These are phyloP conservation scores for Apteryx owenii DNA, from an alignment of 2,113 vertebrate genomes.

Conservation along the genomic window DNA sequence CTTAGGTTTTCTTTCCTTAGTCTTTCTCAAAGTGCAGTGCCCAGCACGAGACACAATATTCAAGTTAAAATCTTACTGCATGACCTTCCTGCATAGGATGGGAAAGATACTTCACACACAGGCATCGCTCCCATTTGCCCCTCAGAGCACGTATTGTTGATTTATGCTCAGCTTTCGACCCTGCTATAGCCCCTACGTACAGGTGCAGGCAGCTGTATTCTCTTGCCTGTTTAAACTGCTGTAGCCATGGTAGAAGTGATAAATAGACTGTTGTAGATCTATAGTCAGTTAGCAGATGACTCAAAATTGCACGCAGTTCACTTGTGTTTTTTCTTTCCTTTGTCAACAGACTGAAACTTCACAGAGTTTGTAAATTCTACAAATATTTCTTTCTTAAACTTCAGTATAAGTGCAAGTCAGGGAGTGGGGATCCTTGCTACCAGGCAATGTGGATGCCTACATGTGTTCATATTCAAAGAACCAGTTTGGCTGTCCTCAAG, in stretches of 20 bases:
- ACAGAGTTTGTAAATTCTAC: not conserved
- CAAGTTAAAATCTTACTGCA: not conserved
- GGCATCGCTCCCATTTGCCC: rapidly evolving
- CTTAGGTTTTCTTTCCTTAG: not conserved
- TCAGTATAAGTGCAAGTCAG: not conserved
- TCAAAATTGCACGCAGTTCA: not conserved
- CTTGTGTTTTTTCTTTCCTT: slow-evolving; percentile 36
- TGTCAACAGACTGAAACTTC: slow-evolving; percentile 17
- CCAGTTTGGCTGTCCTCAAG: not conserved
- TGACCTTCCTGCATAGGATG: rapidly evolving
- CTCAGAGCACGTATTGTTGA: not conserved
- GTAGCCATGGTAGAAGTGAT: not conserved
- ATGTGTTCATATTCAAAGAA: not conserved
- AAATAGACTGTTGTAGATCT: slow-evolving; percentile 30
- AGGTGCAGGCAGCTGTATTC: not conserved
- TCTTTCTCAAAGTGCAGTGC: rapidly evolving
- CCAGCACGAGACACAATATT: not conserved
- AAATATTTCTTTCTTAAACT: not conserved
- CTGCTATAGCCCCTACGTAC: rapidly evolving
- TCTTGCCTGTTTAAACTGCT: not conserved
- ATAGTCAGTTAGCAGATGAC: slow-evolving; percentile 32
- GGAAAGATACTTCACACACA: rapidly evolving
- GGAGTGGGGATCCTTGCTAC: not conserved
- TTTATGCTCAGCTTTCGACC: not conserved
- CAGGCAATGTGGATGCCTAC: not conserved